These are phyloP conservation scores for Heptranchias perlo DNA, from an alignment of 2,113 vertebrate species.

Conservation along the genomic window DNA sequence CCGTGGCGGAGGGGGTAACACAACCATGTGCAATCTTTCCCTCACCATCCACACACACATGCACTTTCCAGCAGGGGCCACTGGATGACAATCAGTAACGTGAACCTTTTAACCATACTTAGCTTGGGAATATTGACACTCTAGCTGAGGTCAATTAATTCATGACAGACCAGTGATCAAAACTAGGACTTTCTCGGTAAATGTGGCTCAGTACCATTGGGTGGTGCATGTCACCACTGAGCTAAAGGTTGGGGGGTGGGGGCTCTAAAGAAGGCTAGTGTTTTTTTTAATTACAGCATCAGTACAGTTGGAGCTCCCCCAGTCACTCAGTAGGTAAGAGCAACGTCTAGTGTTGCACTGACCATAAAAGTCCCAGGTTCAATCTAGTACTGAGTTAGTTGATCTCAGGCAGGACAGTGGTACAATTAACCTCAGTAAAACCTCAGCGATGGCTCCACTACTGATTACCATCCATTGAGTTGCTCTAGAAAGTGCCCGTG, in stretches of 20 bases:
- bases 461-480: background rate
- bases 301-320: background rate
- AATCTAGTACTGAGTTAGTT: background rate
- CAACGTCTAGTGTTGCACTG: background rate
- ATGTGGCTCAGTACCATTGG: background rate
- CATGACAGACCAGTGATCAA: background rate
- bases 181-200: background rate
- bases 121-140: background rate
- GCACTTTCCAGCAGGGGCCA: background rate
- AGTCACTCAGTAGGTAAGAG: background rate
- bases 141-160: background rate
- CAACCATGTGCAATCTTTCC: background rate
- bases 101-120: background rate
- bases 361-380: background rate
- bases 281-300: background rate
- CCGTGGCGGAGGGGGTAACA: background rate
- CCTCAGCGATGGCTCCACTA: background rate
- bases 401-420: background rate
- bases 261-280: background rate
- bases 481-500: background rate
- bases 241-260: background rate
- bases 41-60: no score
- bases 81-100: background rate
- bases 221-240: background rate
- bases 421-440: background rate